Evolutionary conservation across 2,888 invertebrate species (phyloP).

Genomic region (Pseudanteris insignis): DNA sequence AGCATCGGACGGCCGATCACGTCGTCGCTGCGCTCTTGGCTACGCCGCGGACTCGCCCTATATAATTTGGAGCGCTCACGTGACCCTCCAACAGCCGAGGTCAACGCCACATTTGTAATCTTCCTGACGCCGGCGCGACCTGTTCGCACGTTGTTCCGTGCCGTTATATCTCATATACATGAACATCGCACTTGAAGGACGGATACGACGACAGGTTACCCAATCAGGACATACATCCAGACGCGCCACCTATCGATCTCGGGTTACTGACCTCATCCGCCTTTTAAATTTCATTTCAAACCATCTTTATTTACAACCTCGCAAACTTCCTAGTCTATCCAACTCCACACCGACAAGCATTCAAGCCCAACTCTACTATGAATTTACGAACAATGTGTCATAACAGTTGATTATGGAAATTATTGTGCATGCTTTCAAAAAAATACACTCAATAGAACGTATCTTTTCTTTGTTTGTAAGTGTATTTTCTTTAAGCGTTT

Average conservation of each 20-base stretch:
- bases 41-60: slow-evolving; percentile 58
- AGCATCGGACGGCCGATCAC: slow-evolving; percentile 57
- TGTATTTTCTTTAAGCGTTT: too few relatives aligned
- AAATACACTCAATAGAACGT: too few relatives aligned
- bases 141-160: slow-evolving; percentile 61
- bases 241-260: slow-evolving; percentile 34
- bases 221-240: slow-evolving; percentile 31
- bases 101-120: slow-evolving; percentile 64
- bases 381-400: too few relatives aligned
- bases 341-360: too few relatives aligned
- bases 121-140: slow-evolving; percentile 59
- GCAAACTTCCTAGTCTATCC: too few relatives aligned
- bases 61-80: slow-evolving; percentile 64
- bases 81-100: slow-evolving; percentile 61
- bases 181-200: slow-evolving; percentile 46
- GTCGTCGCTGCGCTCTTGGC: slow-evolving; percentile 55
- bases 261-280: slow-evolving; percentile 29
- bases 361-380: too few relatives aligned
- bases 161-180: slow-evolving; percentile 50
- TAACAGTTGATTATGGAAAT: too few relatives aligned
- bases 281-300: slow-evolving; percentile 7
- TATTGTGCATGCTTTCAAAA: too few relatives aligned
- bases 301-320: slow-evolving; percentile 3
- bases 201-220: slow-evolving; percentile 46
- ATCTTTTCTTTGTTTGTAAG: too few relatives aligned